Conservation (phyloP, 2,113 vertebrate species). For the Xiphophorus couchianus region DNA sequence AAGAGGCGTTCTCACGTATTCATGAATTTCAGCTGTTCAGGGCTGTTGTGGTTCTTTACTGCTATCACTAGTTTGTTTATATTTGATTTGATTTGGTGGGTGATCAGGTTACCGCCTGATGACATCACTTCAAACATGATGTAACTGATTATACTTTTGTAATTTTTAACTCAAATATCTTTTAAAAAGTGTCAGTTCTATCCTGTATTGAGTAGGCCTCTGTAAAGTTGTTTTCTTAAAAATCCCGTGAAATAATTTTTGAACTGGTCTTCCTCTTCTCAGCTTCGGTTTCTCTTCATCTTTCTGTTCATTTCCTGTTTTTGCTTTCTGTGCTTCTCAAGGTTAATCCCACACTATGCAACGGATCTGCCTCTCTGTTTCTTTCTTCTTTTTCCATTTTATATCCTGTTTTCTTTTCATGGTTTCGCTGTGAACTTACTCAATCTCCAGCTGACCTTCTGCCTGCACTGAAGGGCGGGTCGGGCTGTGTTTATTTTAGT, state of each 20-base stretch:
- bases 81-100: too few relatives aligned
- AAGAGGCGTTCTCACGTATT: too few relatives aligned
- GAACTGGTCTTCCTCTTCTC: background rate
- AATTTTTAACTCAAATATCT: too few relatives aligned
- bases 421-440: conserved; percentile 17
- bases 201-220: background rate
- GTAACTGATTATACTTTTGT: too few relatives aligned
- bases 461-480: conserved; percentile 14
- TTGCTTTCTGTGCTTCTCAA: background rate
- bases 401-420: background rate
- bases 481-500: conserved; percentile 46
- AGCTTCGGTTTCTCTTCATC: background rate
- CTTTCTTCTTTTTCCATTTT: background rate
- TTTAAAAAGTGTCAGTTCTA: background rate
- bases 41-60: too few relatives aligned
- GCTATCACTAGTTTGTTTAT: too few relatives aligned
- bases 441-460: conserved; percentile 22
- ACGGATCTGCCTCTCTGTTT: conserved; percentile 5
- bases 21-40: too few relatives aligned
- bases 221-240: background rate
- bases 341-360: background rate
- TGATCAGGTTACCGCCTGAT: too few relatives aligned
- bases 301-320: background rate
- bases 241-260: background rate
- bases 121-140: background rate